Evolutionary conservation across 2,888 invertebrate genomes (phyloP), one percentile per base, ranked within the genome.

Genomic region (Latrodectus elegans): DNA sequence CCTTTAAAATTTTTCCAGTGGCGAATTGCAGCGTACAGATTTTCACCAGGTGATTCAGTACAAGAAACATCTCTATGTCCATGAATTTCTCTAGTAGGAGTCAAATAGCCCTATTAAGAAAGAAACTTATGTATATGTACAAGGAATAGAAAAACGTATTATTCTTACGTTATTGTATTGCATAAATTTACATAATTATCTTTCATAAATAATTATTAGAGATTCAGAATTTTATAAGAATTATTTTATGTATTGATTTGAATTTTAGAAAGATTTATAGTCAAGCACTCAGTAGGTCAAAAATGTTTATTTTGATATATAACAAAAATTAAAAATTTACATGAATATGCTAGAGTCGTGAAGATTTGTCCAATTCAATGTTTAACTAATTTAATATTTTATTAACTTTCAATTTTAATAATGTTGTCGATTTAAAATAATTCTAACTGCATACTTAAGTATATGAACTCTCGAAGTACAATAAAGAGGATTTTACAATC

Each of bases 1-100:
- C 88, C 88, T 80, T 88, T 88, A 68, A 80, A 88, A 49, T 84
- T 84, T 14, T 53, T 71, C 88, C 88, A 88, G 26, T 70, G 51
- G 0, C 88, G 74, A 12, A 88, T 88, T n/a, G 76, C 75, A 0
- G 55, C 52, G 89, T 94, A 93, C 0, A 95, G 92, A 0, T 94
- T 92, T 4, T 92, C 93, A 0, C 95, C 96, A 0, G 96, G 96
- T 89, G 95, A 95, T 90, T 94, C 95, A 0, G 95, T 95, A 0
- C 94, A 93, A 8, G 94, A 93, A 26, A 96, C 91, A 91, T 95
- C 95, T 68, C 94, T 92, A 92, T 96, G 96, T 0, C 95, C 95
- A 17, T 95, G 92, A 60, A 96, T 92, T 82, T 93, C 94, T 91
- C 95, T 95, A 89, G 94, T 92, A 0, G 93, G 91, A 26, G 92